Base-by-base conservation (phyloP, 1,140 invertebrate species). In the Elymnias hypermnestra region DNA sequence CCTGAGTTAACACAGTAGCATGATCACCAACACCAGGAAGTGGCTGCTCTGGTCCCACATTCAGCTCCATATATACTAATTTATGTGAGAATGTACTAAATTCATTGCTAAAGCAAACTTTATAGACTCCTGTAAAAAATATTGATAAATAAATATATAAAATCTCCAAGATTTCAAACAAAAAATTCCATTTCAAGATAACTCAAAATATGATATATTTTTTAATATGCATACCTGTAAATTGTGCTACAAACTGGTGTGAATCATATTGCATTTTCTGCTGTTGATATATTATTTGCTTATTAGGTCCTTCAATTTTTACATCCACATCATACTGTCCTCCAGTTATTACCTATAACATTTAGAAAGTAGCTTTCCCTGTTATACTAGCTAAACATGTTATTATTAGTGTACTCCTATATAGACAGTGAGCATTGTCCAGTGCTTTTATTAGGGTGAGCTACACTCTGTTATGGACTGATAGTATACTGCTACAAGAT, bases 61-160 rank as follows among this genome's bases (percentile, higher is more conserved):
- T 95, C 60, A 99, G 95, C 82, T 99, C 98, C 92, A 99, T 96
- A 83, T 99, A 99, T 6, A 99, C 95, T 48, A 99, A 90, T 88
- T 99, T 99, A 71, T 99, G 98, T n/a, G 97, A 98, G 86, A 99
- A 99, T 23, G 98, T 99, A 26, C 98, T 99, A 83, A 99, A 99
- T 83, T 99, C 97, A 88, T 99, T 99, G 71, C 97, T 98, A 78
- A 99, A 99, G 86, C 98, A 99, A 7, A 94, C 94, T 38, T 91
- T 90, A 72, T 97, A 97, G 10, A 94, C 88, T 48, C 96, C 95
- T 72, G 65, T 45, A 61, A 77, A 19, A 44, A 39, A 29, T 53
- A 23, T 28, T n/a, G n/a, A n/a, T n/a, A n/a, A n/a, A n/a, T n/a
- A n/a, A n/a, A n/a, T n/a, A n/a, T n/a, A n/a, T n/a, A n/a, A n/a